Percentiles rank a stretch among this genome's conserved stretches.
Conservation (phyloP, 2,113 vertebrate genomes). For the Mustelus asterias region DNA sequence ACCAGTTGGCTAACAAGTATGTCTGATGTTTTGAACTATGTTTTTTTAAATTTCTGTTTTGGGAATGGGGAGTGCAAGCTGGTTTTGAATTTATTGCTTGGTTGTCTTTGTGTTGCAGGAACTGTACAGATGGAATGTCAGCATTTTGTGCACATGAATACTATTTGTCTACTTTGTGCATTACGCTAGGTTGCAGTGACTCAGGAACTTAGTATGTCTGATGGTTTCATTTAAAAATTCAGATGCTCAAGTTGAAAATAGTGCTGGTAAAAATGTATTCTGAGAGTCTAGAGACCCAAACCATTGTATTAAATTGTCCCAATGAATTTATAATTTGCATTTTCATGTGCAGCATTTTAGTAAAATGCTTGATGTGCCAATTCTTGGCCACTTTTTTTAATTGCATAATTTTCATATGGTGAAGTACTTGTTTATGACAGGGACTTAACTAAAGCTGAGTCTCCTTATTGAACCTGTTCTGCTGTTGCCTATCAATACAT, state of each 20-base stretch:
- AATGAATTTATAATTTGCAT: neutral
- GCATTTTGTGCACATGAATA: neutral
- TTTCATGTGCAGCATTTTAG: neutral
- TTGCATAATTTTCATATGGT: neutral
- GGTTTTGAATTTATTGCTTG: neutral
- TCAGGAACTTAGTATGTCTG: slow-evolving; percentile 2
- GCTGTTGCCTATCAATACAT: neutral
- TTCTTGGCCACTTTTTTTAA: neutral
- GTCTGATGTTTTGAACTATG: neutral
- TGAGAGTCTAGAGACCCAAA: neutral
- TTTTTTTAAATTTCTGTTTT: neutral
- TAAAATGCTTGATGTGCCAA: neutral
- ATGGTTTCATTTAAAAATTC: neutral
- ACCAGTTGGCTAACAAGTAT: neutral
- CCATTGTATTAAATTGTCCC: neutral
- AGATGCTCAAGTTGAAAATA: neutral
- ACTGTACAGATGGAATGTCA: neutral
- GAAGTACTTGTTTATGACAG: neutral
- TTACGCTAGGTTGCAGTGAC: neutral
- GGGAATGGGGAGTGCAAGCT: neutral
- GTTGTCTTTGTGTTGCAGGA: neutral
- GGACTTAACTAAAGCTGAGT: neutral
- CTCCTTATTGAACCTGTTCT: neutral
- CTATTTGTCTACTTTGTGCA: neutral
- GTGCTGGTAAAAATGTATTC: neutral